phyloP scores from a whole-genome alignment of 2,797 vertebrate genomes.

The Thamnophis elegans region DNA sequence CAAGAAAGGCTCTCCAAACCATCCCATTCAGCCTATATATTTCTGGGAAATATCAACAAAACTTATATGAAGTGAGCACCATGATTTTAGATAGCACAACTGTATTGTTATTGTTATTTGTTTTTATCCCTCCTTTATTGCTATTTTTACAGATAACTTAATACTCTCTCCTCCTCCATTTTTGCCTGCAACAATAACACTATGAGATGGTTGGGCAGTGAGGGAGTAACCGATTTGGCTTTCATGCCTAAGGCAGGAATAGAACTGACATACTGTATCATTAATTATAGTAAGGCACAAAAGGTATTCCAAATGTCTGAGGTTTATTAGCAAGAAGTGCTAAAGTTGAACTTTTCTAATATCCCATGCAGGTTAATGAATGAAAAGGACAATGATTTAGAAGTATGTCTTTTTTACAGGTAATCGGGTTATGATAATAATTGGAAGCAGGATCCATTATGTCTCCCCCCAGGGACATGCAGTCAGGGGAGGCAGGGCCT shows the following conservation, averaged over 20 bases:
- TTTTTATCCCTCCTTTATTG: not conserved
- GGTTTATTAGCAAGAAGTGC: accelerated
- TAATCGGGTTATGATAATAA: not conserved
- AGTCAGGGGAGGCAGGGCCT: too few species aligned
- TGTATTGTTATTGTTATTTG: not conserved
- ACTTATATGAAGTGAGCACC: not conserved
- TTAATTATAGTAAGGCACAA: accelerated
- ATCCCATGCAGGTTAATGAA: not conserved
- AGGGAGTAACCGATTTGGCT: not conserved
- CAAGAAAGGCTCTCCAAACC: not conserved
- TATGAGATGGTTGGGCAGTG: not conserved
- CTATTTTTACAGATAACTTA: not conserved
- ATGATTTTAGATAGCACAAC: not conserved
- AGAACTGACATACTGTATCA: not conserved
- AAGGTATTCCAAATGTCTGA: not conserved
- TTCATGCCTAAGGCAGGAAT: not conserved
- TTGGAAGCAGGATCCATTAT: not conserved
- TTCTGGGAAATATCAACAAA: not conserved
- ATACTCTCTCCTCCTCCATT: too few species aligned
- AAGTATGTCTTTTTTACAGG: not conserved
- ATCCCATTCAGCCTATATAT: not conserved
- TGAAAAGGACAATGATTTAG: not conserved
- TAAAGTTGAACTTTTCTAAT: not conserved
- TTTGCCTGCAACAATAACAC: not conserved
- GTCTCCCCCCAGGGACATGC: too few species aligned